Conservation (phyloP, 2,888 invertebrate species). For the Drosophila nr. perissopoda region DNA sequence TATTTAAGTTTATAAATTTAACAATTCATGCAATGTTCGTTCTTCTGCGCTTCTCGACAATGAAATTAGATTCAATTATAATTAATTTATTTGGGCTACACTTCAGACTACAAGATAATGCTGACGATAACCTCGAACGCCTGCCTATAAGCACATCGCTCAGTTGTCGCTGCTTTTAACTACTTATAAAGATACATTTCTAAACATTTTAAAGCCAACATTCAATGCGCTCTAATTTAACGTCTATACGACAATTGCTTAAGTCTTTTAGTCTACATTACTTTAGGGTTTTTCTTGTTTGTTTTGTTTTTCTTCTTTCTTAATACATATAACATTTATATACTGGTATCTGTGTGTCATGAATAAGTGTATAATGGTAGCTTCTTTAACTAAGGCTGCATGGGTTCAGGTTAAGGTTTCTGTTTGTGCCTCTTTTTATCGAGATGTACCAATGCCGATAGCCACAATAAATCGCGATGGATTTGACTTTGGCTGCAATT, state of each 20-base stretch:
- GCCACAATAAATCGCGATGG: neutral
- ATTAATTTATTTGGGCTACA: slow-evolving; percentile 33
- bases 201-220: slow-evolving; percentile 81
- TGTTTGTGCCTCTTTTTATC: slow-evolving; percentile 7
- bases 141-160: slow-evolving; percentile 18
- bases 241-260: slow-evolving; percentile 84
- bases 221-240: slow-evolving; percentile 83
- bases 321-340: slow-evolving; percentile 49
- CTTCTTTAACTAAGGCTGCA: slow-evolving; percentile 39
- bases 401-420: slow-evolving; percentile 30
- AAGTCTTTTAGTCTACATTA: slow-evolving; percentile 83
- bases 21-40: slow-evolving; percentile 18
- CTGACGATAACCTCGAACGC: slow-evolving; percentile 46
- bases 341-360: slow-evolving; percentile 17
- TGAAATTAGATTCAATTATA: slow-evolving; percentile 20
- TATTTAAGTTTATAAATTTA: slow-evolving; percentile 31
- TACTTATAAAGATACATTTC: slow-evolving; percentile 46
- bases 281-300: slow-evolving; percentile 26
- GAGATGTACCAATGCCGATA: slow-evolving; percentile 1
- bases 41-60: slow-evolving; percentile 25
- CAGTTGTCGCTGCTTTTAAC: slow-evolving; percentile 34
- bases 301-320: slow-evolving; percentile 9
- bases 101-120: slow-evolving; percentile 63
- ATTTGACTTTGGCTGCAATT: neutral
- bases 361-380: slow-evolving; percentile 16